A percentile compares a stretch with the other conserved stretches of the same genome.
phyloP scores from a whole-genome alignment of 2,113 vertebrate species.

The Callaeas wilsoni region DNA sequence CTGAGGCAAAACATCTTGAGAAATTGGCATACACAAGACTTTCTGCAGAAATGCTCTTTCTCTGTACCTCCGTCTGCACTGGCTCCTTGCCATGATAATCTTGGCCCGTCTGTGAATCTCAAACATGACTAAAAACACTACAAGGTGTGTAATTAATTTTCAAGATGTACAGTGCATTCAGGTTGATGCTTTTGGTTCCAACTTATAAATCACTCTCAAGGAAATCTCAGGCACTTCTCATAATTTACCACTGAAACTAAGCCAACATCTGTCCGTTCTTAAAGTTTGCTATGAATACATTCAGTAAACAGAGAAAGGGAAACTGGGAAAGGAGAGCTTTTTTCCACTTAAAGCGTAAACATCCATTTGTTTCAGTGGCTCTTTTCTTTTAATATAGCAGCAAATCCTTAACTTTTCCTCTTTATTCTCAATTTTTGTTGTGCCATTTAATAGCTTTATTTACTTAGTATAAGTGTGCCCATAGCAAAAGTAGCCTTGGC shows the following conservation, averaged over 20 bases:
- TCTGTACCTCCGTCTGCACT: neutral
- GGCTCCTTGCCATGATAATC: neutral
- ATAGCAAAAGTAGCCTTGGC: neutral
- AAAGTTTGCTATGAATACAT: constrained; percentile 25
- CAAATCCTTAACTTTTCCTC: neutral
- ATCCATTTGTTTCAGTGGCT: neutral
- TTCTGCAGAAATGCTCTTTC: neutral
- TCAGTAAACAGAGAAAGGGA: constrained; percentile 31
- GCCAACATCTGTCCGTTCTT: constrained; percentile 55
- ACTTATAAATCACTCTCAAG: constrained; percentile 28
- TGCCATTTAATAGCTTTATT: neutral
- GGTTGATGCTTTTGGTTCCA: constrained; percentile 30
- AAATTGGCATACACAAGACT: neutral
- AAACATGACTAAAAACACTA: neutral
- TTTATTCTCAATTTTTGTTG: neutral
- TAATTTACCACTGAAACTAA: constrained; percentile 30
- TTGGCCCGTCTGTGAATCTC: neutral
- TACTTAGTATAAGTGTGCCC: neutral
- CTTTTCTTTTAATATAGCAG: neutral
- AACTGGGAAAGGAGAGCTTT: neutral
- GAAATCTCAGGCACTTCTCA: constrained; percentile 10
- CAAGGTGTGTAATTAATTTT: constrained; percentile 57
- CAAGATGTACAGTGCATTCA: neutral
- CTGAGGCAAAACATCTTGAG: constrained; percentile 40
- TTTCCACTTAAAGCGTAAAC: neutral